phyloP scores from a whole-genome alignment of 2,113 vertebrate species.

The Ahaetulla prasina region DNA sequence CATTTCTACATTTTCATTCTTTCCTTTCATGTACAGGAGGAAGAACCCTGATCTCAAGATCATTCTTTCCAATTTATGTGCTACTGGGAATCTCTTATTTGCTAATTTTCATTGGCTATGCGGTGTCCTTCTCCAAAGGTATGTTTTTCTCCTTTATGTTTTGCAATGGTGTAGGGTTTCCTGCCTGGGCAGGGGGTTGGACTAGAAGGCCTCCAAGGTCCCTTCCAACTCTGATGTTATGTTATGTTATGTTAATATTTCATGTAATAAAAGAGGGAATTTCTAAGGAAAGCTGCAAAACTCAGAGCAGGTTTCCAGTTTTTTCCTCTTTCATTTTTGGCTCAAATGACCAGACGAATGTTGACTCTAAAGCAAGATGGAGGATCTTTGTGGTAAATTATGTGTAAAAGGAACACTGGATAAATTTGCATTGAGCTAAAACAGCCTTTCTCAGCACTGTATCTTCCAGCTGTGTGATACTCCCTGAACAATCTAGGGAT shows the following conservation, averaged over 20 bases:
- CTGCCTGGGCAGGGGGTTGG: too few species aligned
- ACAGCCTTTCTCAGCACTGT: neutral
- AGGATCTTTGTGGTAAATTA: neutral
- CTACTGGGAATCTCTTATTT: slow-evolving; percentile 37
- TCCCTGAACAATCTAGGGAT: neutral
- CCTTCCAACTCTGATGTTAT: too few species aligned
- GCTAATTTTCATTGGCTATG: slow-evolving; percentile 25
- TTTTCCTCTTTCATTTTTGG: too few species aligned
- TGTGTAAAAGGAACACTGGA: neutral
- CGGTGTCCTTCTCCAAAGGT: slow-evolving; percentile 41
- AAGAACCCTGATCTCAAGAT: slow-evolving; percentile 4
- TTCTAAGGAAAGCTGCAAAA: neutral
- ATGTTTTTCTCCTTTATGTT: neutral
- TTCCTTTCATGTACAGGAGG: slow-evolving; percentile 19
- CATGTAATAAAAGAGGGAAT: neutral
- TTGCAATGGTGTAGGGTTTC: too few species aligned
- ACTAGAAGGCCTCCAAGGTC: too few species aligned
- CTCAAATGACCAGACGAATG: neutral
- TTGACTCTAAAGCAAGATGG: neutral
- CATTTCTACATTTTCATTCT: neutral
- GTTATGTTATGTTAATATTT: too few species aligned
- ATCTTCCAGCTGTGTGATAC: neutral
- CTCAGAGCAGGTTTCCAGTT: neutral
- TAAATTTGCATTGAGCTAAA: neutral
- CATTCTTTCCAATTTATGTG: neutral